Evolutionary conservation across 2,797 vertebrate species (phyloP).

Genomic region (Oreochromis mossambicus): DNA sequence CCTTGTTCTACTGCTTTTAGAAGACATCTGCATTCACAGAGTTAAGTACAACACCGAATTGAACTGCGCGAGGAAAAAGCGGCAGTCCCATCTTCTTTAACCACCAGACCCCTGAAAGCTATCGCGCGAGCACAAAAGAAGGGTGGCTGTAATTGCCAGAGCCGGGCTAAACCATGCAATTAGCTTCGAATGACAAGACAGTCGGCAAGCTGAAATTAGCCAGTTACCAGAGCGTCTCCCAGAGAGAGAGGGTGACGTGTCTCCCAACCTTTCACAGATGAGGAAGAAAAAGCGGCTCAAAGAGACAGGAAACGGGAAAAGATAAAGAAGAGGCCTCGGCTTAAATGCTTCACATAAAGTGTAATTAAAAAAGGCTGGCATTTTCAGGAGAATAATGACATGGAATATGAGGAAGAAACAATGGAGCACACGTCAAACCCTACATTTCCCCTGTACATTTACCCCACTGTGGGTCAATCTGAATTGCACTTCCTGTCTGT

Average conservation of each 20-base stretch:
- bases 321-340: constrained; percentile 43
- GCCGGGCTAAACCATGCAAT: constrained; percentile 66
- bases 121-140: constrained; percentile 50
- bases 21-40: constrained; percentile 37
- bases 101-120: constrained; percentile 60
- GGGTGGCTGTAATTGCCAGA: constrained; percentile 57
- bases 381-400: constrained; percentile 70
- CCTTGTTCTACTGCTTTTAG: constrained; percentile 11
- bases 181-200: constrained; percentile 68
- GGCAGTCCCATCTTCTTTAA: constrained; percentile 41
- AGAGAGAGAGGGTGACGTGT: constrained; percentile 11
- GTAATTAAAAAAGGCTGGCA: constrained; percentile 81
- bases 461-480: background rate
- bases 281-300: constrained; percentile 29
- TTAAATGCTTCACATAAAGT: constrained; percentile 71
- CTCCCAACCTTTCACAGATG: constrained; percentile 50
- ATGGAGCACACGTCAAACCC: constrained; percentile 2
- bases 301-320: constrained; percentile 17
- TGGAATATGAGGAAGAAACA: constrained; percentile 40
- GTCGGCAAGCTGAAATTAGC: constrained; percentile 55
- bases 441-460: background rate
- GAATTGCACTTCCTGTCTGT: background rate
- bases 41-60: constrained; percentile 33
- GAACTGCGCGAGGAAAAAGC: constrained; percentile 1
- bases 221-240: constrained; percentile 44